Base-by-base conservation (phyloP, 2,113 vertebrate genomes). In the Pollimyrus isidori region DNA sequence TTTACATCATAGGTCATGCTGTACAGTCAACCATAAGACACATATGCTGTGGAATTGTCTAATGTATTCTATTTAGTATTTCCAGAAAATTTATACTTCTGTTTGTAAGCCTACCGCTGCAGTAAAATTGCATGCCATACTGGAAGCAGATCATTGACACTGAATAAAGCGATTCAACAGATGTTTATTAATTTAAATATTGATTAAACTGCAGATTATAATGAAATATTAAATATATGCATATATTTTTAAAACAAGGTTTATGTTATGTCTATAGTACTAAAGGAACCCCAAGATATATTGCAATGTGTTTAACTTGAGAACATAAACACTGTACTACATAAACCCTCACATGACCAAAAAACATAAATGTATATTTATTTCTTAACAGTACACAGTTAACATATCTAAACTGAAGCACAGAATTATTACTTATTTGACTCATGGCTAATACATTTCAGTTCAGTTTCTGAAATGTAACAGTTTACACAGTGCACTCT, bases 91-190 rank as follows among this genome's bases (percentile, higher is more conserved):
- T 42, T 49, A 53, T 48, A 56, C 56, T 82, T 35, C 50, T 89
- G 62, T 52, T 35, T 23, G 49, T 83, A 83, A 89, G 50, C 50
- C 88, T 50, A 56, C 30, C 88, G 13, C 76, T 89, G 49, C 73
- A 82, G 88, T 50, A 46, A 80, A 53, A 39, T 89, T 82, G 76
- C 88, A 69, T 89, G 88, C 73, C 45, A 35, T 53, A 83, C 48
- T 83, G 88, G 88, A 82, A 52, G 26, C 26, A 23, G 73, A 82
- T 89, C 19, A 45, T 46, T 23, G 88, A 52, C 53, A 89, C 17
- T 56, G 21, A 89, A 89, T 89, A 53, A 80, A 88, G 11, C 3
- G 23, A 88, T 88, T 88, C 26, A 88, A 88, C 23, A 73, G 23
- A 88, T 88, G 87, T 69, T 48, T 73, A 35, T 69, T 48, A 7